These are phyloP conservation scores for Tridacna crocea DNA, from an alignment of 2,888 invertebrate species.

Conservation along the genomic window DNA sequence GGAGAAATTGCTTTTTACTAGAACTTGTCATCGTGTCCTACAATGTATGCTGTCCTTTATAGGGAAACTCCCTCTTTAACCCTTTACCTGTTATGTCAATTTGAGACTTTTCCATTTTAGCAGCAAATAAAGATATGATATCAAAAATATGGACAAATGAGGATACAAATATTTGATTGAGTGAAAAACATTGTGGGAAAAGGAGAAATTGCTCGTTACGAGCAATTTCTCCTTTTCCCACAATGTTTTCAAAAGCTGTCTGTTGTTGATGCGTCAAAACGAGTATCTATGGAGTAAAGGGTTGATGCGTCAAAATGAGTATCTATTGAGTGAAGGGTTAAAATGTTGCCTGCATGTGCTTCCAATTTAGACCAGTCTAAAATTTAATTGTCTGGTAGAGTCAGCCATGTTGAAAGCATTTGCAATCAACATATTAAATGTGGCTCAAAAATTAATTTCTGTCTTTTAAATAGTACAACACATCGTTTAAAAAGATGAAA, in stretches of 20 bases:
- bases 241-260: not conserved
- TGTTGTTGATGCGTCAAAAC: not conserved
- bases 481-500: not conserved
- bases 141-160: too few relatives aligned
- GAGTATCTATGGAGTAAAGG: not conserved
- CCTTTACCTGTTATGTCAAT: too few relatives aligned
- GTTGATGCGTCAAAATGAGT: not conserved
- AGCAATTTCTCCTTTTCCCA: not conserved
- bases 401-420: too few relatives aligned
- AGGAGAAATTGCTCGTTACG: not conserved
- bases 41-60: not conserved
- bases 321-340: not conserved
- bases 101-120: too few relatives aligned
- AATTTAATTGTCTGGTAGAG: too few relatives aligned
- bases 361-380: too few relatives aligned
- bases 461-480: too few relatives aligned
- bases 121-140: not conserved
- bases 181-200: too few relatives aligned
- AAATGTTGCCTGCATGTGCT: not conserved
- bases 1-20: not conserved
- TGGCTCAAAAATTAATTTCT: too few relatives aligned
- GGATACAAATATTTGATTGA: too few relatives aligned
- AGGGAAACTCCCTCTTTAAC: too few relatives aligned
- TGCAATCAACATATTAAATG: too few relatives aligned
- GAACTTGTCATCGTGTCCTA: not conserved